Conservation (phyloP, 2,888 invertebrate species). For the Cryptocheilus praepositus region DNA sequence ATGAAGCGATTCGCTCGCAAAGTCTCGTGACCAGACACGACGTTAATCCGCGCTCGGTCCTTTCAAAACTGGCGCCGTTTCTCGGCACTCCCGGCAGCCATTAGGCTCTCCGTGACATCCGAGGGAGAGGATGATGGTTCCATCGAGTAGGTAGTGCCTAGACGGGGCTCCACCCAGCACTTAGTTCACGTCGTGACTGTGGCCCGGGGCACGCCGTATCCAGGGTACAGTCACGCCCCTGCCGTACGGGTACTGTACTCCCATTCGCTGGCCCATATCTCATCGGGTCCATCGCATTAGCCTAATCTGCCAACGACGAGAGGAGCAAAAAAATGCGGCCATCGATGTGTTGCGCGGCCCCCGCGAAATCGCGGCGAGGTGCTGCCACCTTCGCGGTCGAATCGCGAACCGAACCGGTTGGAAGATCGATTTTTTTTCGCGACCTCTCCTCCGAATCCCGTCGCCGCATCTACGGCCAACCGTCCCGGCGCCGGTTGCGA, state of each 20-base stretch:
- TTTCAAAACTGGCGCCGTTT: conserved; percentile 62
- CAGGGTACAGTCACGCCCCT: conserved; percentile 77
- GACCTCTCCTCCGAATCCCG: conserved; percentile 6
- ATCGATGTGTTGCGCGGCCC: conserved; percentile 64
- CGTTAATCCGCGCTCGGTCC: conserved; percentile 22
- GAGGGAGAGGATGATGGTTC: conserved; percentile 72
- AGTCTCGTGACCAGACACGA: neutral
- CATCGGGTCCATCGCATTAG: conserved; percentile 76
- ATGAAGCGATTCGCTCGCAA: neutral
- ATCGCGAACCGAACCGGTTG: conserved; percentile 59
- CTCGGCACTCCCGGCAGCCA: conserved; percentile 61
- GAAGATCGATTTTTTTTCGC: conserved; percentile 65
- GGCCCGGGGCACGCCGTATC: conserved; percentile 78
- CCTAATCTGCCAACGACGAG: conserved; percentile 67
- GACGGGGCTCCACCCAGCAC: conserved; percentile 74
- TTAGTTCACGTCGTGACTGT: conserved; percentile 78
- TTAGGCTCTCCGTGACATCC: conserved; percentile 60
- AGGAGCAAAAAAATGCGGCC: conserved; percentile 70
- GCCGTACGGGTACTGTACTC: conserved; percentile 75
- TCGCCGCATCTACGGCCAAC: too few species aligned
- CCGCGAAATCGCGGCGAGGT: conserved; percentile 66
- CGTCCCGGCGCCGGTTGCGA: too few species aligned
- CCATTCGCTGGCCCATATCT: conserved; percentile 75
- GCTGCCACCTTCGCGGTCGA: conserved; percentile 68
- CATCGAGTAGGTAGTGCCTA: conserved; percentile 74